Evolutionary conservation across 2,113 vertebrate species (phyloP).

Genomic region (Sander vitreus): DNA sequence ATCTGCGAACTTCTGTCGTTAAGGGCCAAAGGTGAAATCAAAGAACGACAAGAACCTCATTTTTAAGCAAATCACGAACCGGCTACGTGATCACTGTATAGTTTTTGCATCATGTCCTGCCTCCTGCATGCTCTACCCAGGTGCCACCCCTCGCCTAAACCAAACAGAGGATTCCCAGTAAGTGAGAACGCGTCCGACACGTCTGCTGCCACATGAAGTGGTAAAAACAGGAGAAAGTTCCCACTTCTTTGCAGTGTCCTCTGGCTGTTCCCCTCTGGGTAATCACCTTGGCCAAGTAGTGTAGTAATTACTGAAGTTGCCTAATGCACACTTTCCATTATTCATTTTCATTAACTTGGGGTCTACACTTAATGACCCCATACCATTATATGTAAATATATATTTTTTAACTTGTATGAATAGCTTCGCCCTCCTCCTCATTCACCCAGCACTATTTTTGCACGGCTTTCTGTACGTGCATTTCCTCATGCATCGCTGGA

Average conservation of each 20-base stretch:
- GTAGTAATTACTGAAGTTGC: constrained; percentile 72
- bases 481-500: constrained; percentile 75
- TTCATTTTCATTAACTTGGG: constrained; percentile 76
- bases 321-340: constrained; percentile 75
- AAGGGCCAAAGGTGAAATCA: too few species aligned
- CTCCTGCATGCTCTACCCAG: too few species aligned
- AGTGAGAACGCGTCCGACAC: too few species aligned
- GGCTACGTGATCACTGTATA: too few species aligned
- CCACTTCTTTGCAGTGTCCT: constrained; percentile 64
- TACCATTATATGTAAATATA: constrained; percentile 76
- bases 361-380: constrained; percentile 64
- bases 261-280: constrained; percentile 69
- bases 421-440: constrained; percentile 38
- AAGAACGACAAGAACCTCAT: too few species aligned
- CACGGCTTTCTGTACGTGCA: constrained; percentile 52
- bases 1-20: too few species aligned
- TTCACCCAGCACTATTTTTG: constrained; percentile 31
- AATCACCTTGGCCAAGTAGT: constrained; percentile 71
- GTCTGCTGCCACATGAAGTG: too few species aligned
- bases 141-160: too few species aligned
- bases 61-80: too few species aligned
- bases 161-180: too few species aligned
- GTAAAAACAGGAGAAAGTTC: constrained; percentile 53
- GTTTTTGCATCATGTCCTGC: too few species aligned
- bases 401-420: constrained; percentile 69